A percentile compares a stretch with the other conserved stretches of the same genome.
phyloP scores from a whole-genome alignment of 2,113 vertebrate species.

The Percina caprodes region DNA sequence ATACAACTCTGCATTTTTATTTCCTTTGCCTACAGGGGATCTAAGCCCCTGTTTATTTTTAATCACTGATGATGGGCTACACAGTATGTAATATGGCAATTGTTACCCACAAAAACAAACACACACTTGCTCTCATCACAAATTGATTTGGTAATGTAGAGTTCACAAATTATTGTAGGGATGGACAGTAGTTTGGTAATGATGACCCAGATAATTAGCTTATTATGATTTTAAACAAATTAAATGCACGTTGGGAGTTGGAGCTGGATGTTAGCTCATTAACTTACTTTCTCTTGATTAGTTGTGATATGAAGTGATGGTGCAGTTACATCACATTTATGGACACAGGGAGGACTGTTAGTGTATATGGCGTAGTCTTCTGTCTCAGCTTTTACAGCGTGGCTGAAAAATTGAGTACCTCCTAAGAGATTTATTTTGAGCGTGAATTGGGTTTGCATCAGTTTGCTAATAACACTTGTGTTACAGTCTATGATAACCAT shows the following conservation, averaged over 20 bases:
- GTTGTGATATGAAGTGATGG: conserved; percentile 9
- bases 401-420: conserved; percentile 68
- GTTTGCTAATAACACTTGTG: conserved; percentile 61
- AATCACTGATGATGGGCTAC: conserved; percentile 41
- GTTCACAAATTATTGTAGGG: conserved; percentile 32
- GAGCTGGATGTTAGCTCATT: conserved; percentile 58
- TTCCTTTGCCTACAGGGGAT: conserved; percentile 41
- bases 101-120: conserved; percentile 54
- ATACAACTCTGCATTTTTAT: conserved; percentile 35
- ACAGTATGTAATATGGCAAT: conserved; percentile 59
- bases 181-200: conserved; percentile 58
- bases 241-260: conserved; percentile 53
- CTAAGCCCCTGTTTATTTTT: conserved; percentile 61
- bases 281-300: conserved; percentile 47
- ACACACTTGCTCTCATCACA: conserved; percentile 43
- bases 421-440: conserved; percentile 68
- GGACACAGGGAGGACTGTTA: conserved; percentile 23
- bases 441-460: conserved; percentile 60
- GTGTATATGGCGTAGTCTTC: conserved; percentile 49
- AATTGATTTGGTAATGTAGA: conserved; percentile 63
- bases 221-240: conserved; percentile 66
- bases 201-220: conserved; percentile 70
- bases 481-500: conserved; percentile 62
- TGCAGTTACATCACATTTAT: conserved; percentile 45
- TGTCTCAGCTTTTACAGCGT: conserved; percentile 48